Evolutionary conservation across 2,888 invertebrate species (phyloP).

Genomic region (Dyspetes luteomarginatus): DNA sequence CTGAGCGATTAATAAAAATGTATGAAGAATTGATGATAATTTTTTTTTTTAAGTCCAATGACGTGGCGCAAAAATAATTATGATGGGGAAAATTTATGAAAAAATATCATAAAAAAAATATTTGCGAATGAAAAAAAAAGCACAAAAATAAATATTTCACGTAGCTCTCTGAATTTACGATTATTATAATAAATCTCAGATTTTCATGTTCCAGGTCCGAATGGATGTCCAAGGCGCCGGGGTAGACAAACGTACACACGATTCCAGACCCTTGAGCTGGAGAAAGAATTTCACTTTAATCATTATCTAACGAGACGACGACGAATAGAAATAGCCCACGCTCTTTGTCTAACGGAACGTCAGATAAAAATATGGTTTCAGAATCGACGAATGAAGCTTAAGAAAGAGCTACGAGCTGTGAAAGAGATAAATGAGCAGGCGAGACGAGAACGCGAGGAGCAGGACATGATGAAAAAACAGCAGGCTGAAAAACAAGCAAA

Average conservation of each 20-base stretch:
- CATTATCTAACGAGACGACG: constrained; percentile 98
- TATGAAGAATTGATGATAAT: neutral
- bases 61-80: no score
- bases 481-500: constrained; percentile 94
- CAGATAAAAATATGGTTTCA: constrained; percentile 99
- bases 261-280: constrained; percentile 98
- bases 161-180: constrained; percentile 12
- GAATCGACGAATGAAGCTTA: constrained; percentile 98
- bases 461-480: constrained; percentile 95
- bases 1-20: neutral
- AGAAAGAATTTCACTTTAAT: constrained; percentile 99
- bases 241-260: constrained; percentile 99
- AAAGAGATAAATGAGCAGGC: constrained; percentile 98
- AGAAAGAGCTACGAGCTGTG: constrained; percentile 96
- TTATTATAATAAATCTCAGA: constrained; percentile 61
- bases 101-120: neutral
- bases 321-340: constrained; percentile 98
- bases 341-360: constrained; percentile 96
- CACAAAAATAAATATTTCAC: neutral
- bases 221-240: constrained; percentile 96
- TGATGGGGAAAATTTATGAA: no score
- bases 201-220: constrained; percentile 91
- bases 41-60: no score
- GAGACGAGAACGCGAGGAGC: constrained; percentile 94
- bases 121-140: neutral